Percentiles rank a stretch among this genome's conserved stretches.
Evolutionary conservation across 2,797 vertebrate species (phyloP).

Genomic region (Dallia pectoralis): DNA sequence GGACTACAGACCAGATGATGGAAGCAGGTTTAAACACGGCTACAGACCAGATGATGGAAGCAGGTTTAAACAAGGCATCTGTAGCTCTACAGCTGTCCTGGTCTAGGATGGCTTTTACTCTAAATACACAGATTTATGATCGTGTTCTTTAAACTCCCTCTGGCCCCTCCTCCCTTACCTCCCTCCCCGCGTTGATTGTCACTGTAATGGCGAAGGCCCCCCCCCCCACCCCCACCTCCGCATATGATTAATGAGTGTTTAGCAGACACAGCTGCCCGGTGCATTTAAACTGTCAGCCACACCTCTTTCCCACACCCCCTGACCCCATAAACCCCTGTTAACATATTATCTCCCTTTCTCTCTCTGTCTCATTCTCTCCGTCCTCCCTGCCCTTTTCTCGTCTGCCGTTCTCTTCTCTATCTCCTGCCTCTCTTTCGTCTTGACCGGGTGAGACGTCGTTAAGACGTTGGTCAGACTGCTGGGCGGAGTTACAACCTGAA

Average conservation of each 20-base stretch:
- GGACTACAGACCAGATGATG: no score
- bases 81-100: no score
- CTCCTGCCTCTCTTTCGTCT: background rate
- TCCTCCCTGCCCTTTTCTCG: background rate
- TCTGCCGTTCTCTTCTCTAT: background rate
- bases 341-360: background rate
- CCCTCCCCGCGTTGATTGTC: conserved; percentile 11
- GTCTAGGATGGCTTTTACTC: background rate
- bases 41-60: no score
- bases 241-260: conserved; percentile 68
- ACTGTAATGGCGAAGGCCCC: conserved; percentile 33
- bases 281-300: conserved; percentile 54
- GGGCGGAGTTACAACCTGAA: conserved; percentile 40
- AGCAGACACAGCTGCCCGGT: conserved; percentile 45
- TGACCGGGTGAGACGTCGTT: conserved; percentile 39
- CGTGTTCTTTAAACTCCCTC: conserved; percentile 4
- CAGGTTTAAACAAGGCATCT: no score
- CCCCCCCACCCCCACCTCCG: background rate
- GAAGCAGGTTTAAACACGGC: no score
- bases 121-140: conserved; percentile 4
- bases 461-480: conserved; percentile 23
- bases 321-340: conserved; percentile 3
- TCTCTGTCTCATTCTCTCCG: conserved; percentile 15
- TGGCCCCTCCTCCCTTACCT: conserved; percentile 5
- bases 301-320: conserved; percentile 1